Percentiles rank a stretch among this genome's conserved stretches.
phyloP scores from a whole-genome alignment of 2,113 vertebrate genomes.

The Corythoichthys haematopterus region DNA sequence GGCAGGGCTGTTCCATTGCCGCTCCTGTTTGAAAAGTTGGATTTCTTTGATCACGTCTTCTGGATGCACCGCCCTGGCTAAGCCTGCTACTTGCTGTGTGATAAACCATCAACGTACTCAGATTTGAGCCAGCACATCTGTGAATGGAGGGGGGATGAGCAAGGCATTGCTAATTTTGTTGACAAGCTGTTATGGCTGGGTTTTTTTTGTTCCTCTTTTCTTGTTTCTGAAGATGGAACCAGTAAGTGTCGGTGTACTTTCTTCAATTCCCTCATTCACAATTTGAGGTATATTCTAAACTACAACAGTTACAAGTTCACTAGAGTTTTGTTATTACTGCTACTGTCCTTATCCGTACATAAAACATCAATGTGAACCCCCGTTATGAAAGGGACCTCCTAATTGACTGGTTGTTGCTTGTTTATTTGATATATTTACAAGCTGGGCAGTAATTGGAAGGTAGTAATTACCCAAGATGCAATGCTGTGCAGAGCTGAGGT shows the following conservation, averaged over 20 bases:
- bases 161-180: slow-evolving; percentile 69
- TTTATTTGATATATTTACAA: slow-evolving; percentile 75
- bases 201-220: slow-evolving; percentile 38
- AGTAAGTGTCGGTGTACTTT: slow-evolving; percentile 13
- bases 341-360: slow-evolving; percentile 37
- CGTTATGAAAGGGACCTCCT: slow-evolving; percentile 61
- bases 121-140: slow-evolving; percentile 61
- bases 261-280: slow-evolving; percentile 22
- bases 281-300: slow-evolving; percentile 11
- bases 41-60: slow-evolving; percentile 71
- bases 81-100: slow-evolving; percentile 61
- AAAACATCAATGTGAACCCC: slow-evolving; percentile 55
- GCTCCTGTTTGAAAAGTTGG: slow-evolving; percentile 56
- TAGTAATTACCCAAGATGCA: slow-evolving; percentile 70
- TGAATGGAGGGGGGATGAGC: slow-evolving; percentile 51
- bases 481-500: slow-evolving; percentile 37
- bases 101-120: slow-evolving; percentile 65
- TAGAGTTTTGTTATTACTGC: slow-evolving; percentile 47
- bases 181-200: slow-evolving; percentile 63
- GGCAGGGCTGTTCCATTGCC: slow-evolving; percentile 62
- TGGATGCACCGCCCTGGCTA: slow-evolving; percentile 63
- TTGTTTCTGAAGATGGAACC: slow-evolving; percentile 46
- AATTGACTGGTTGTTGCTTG: slow-evolving; percentile 76
- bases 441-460: slow-evolving; percentile 68
- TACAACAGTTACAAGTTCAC: slow-evolving; percentile 49